A percentile compares a stretch with the other conserved stretches of the same genome.
phyloP scores from a whole-genome alignment of 2,113 vertebrate genomes.

The Mustelus asterias region DNA sequence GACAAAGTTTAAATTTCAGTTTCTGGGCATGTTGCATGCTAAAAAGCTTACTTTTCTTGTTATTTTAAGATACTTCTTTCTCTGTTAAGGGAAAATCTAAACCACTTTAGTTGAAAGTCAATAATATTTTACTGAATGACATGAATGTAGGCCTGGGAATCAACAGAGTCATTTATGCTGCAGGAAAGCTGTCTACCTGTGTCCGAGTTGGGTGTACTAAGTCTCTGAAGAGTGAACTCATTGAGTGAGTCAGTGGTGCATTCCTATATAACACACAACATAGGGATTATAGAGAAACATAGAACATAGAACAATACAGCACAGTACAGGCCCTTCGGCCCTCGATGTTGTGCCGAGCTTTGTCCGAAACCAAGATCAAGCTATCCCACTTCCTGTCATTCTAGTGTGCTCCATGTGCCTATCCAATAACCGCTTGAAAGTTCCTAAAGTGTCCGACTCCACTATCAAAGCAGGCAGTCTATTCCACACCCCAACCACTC shows the following conservation, averaged over 20 bases:
- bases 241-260: background rate
- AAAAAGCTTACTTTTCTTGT: background rate
- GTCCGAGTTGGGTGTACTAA: background rate
- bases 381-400: no score
- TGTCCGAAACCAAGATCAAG: no score
- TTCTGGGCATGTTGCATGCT: background rate
- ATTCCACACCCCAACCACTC: no score
- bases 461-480: no score
- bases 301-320: no score
- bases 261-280: background rate
- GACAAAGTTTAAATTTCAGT: background rate
- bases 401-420: no score
- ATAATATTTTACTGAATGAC: background rate
- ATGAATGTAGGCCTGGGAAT: background rate
- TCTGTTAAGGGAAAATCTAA: background rate
- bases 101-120: background rate
- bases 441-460: no score
- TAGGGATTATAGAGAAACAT: no score
- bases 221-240: background rate
- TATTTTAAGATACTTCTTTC: conserved; percentile 5
- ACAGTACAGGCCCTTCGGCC: no score
- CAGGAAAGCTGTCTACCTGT: background rate
- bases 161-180: no score
- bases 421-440: no score
- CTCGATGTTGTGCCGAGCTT: no score